Base-by-base conservation (phyloP, 2,113 vertebrate genomes). In the Rhabdornis inornatus region DNA sequence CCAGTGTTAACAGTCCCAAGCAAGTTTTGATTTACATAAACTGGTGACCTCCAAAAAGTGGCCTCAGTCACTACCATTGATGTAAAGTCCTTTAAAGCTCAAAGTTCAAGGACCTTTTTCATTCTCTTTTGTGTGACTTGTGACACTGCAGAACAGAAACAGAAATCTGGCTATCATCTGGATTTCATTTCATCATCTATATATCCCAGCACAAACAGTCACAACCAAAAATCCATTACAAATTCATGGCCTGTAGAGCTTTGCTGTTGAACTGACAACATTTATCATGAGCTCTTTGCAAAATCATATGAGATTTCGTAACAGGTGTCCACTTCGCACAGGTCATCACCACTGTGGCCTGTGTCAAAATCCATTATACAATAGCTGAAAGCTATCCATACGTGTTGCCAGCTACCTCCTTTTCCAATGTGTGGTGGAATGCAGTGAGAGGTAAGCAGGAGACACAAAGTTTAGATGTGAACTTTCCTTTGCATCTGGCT, bases 251-350 rank as follows among this genome's bases (percentile, higher is more conserved):
- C 85, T 92, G 86, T 75, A 92, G 72, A 94, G 64, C 61, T 89
- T 91, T 76, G 61, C n/a, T 96, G 83, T 91, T 96, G 83, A 92
- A 94, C 83, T 90, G 95, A 96, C 94, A 96, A 84, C 93, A 91
- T 90, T 93, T 93, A 92, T 96, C 94, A 95, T 50, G 69, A 94
- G 90, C 77, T 82, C 75, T 92, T 96, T 92, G 83, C 86, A 95
- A 95, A 97, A 96, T 96, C 95, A 97, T 93, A 94, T 75, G 85
- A 97, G 94, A 90, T 93, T 94, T 96, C 80, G 24, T 92, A 97
- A 95, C 94, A 97, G 94, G 90, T 94, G 94, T 96, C 95, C 92
- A 94, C 92, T 96, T 96, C 37, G 0, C 86, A 81, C n/a, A 96
- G 94, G 93, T 95, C 92, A 84, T 93, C 93, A 92, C 72, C 69